Evolutionary conservation across 2,888 invertebrate species (phyloP).

Genomic region (Acanthosepion lycidas): DNA sequence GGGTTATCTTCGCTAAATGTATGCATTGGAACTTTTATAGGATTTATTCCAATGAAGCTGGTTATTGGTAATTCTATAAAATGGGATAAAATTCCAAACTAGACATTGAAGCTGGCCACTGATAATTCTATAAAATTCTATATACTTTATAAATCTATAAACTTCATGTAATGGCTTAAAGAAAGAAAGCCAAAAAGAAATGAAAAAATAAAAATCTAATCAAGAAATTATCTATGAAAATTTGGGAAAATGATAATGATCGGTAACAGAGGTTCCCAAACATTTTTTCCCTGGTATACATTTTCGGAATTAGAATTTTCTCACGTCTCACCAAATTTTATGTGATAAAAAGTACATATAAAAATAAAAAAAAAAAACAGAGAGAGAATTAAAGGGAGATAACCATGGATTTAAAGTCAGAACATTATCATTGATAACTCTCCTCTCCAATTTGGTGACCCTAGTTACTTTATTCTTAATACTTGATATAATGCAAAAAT

Average conservation of each 20-base stretch:
- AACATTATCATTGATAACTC: too few relatives aligned
- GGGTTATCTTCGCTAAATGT: background rate
- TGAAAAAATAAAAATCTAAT: background rate
- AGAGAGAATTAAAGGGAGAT: too few relatives aligned
- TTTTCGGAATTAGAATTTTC: too few relatives aligned
- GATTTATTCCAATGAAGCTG: background rate
- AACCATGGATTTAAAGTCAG: too few relatives aligned
- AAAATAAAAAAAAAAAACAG: too few relatives aligned
- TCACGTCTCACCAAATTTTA: too few relatives aligned
- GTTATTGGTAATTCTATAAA: background rate
- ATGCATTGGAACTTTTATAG: background rate
- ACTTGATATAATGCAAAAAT: too few relatives aligned
- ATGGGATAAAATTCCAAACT: too few relatives aligned
- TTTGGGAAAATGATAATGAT: background rate
- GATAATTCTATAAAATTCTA: background rate
- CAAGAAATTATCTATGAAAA: background rate
- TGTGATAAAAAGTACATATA: too few relatives aligned
- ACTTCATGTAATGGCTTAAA: background rate
- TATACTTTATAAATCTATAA: background rate
- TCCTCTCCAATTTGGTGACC: too few relatives aligned
- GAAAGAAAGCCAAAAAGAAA: background rate
- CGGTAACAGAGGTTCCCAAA: background rate
- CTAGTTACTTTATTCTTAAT: too few relatives aligned
- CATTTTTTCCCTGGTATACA: too few relatives aligned
- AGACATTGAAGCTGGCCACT: background rate